Evolutionary conservation across 2,113 vertebrate genomes (phyloP).

Genomic region (Trochalopteron elliotii): DNA sequence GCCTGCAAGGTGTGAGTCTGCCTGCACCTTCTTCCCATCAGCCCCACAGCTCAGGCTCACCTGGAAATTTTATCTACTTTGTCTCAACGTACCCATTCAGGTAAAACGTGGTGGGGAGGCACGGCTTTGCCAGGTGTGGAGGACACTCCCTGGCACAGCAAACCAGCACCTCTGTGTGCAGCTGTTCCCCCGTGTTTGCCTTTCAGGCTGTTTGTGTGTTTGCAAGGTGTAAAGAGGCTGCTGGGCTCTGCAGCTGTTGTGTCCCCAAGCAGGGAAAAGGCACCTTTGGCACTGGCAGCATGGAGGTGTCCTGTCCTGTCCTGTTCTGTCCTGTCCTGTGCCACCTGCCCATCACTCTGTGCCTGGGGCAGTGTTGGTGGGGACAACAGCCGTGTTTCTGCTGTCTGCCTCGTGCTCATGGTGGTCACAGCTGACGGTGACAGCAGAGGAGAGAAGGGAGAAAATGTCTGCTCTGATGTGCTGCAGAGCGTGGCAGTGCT

Average conservation of each 20-base stretch:
- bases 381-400: accelerated
- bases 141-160: neutral
- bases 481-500: neutral
- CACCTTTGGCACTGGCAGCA: accelerated
- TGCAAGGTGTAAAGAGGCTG: neutral
- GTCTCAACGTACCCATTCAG: accelerated
- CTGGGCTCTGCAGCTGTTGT: neutral
- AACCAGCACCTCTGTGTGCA: neutral
- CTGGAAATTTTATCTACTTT: neutral
- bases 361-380: neutral
- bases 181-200: neutral
- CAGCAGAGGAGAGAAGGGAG: neutral
- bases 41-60: accelerated
- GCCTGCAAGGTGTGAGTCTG: neutral
- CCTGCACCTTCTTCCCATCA: neutral
- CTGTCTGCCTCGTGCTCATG: accelerated
- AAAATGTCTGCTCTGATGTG: neutral
- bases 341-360: neutral
- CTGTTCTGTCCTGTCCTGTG: neutral
- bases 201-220: neutral
- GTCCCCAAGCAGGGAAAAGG: accelerated
- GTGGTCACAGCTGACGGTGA: neutral
- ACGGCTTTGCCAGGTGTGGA: neutral
- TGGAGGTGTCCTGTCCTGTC: neutral
- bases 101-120: accelerated